A percentile compares a stretch with the other conserved stretches of the same genome.
These are phyloP conservation scores for Struthidea cinerea DNA, from an alignment of 2,113 vertebrate species.

Conservation along the genomic window DNA sequence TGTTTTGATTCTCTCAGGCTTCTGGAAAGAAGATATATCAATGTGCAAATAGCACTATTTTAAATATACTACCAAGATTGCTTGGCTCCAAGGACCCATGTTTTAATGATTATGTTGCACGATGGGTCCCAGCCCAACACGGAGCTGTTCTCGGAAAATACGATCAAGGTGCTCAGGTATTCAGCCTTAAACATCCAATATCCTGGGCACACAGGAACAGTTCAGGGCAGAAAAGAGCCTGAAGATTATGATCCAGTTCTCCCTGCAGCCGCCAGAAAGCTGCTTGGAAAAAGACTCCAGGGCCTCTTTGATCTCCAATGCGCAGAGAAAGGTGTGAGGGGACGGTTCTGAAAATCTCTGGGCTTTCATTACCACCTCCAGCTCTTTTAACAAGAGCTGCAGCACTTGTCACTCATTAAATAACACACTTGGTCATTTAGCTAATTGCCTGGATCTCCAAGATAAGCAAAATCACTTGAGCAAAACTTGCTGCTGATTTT, in stretches of 20 bases:
- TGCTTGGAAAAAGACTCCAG: not conserved
- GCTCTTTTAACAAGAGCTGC: not conserved
- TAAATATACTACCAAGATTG: not conserved
- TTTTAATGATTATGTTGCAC: not conserved
- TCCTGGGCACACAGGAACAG: not conserved
- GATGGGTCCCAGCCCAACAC: not conserved
- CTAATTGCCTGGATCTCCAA: not conserved
- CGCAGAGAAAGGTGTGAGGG: not conserved
- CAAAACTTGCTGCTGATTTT: not conserved
- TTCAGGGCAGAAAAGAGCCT: not conserved
- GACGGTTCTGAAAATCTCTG: not conserved
- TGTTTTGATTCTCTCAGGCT: not conserved
- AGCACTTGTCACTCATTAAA: not conserved
- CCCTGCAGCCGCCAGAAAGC: not conserved
- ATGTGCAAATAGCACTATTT: not conserved
- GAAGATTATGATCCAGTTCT: not conserved
- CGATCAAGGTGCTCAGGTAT: not conserved
- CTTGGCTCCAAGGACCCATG: not conserved
- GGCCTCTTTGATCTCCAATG: not conserved
- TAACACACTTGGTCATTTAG: not conserved
- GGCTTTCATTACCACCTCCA: not conserved
- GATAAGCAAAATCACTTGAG: not conserved
- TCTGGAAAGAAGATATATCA: not conserved
- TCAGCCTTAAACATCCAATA: not conserved
- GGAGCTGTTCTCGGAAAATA: not conserved